These are phyloP conservation scores for Euschistus heros DNA, from an alignment of 1,140 invertebrate genomes.

Conservation along the genomic window DNA sequence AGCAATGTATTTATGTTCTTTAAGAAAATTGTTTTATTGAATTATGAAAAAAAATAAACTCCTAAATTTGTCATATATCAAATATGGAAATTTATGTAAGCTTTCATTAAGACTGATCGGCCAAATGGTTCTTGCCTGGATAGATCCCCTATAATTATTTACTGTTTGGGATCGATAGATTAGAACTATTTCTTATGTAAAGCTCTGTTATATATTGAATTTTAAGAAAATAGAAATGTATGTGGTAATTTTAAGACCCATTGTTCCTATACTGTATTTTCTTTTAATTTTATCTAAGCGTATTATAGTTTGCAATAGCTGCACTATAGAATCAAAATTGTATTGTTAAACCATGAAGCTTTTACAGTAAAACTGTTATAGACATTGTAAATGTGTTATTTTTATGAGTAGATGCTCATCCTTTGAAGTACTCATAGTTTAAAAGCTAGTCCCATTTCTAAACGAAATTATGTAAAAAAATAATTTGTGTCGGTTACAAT, in stretches of 20 bases:
- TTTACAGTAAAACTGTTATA: background rate
- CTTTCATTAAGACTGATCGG: constrained; percentile 7
- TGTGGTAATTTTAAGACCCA: background rate
- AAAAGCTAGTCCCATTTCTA: constrained; percentile 1
- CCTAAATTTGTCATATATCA: background rate
- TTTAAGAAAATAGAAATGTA: constrained; percentile 1
- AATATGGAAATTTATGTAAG: background rate
- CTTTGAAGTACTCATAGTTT: constrained; percentile 1
- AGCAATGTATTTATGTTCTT: constrained; percentile 9
- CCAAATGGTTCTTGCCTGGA: constrained; percentile 9
- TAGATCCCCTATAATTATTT: background rate
- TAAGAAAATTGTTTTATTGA: background rate
- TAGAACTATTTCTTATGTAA: constrained; percentile 8
- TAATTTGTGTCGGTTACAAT: background rate
- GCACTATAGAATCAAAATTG: constrained; percentile 5
- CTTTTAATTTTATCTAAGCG: background rate
- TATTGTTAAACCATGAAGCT: background rate
- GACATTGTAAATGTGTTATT: background rate
- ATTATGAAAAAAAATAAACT: background rate
- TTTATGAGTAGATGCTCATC: constrained; percentile 2
- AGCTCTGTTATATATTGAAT: constrained; percentile 4
- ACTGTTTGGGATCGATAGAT: background rate
- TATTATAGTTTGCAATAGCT: background rate
- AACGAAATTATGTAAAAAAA: background rate
- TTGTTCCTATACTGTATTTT: constrained; percentile 8